phyloP scores from a whole-genome alignment of 2,888 invertebrate species.

The Platycheirus albimanus region DNA sequence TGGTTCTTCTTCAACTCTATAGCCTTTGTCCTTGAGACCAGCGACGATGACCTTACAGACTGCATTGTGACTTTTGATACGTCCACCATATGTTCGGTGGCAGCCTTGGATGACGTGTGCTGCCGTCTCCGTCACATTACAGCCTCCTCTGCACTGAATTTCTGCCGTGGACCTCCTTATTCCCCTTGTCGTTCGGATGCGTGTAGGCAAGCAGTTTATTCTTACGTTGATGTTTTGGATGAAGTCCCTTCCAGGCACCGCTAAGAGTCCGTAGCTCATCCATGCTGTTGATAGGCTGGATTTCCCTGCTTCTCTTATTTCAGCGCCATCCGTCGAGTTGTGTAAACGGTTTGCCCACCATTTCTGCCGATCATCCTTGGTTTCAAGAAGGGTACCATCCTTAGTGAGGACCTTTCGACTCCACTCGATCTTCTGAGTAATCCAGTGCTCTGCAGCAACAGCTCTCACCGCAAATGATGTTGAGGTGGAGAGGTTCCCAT shows the following conservation, averaged over 20 bases:
- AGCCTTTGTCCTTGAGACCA: neutral
- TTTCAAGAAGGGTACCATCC: neutral
- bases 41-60: neutral
- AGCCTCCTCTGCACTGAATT: neutral
- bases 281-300: neutral
- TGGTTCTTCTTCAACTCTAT: neutral
- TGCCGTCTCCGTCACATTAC: neutral
- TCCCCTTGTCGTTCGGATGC: conserved; percentile 1
- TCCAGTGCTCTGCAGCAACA: neutral
- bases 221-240: neutral
- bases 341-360: neutral
- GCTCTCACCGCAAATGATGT: neutral
- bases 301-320: neutral
- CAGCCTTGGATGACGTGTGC: conserved; percentile 8
- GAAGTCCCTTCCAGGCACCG: neutral
- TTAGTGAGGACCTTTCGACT: neutral
- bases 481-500: neutral
- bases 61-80: neutral
- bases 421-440: neutral
- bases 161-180: neutral
- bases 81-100: neutral
- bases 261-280: neutral
- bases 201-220: neutral
- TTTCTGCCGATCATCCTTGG: neutral
- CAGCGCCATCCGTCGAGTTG: neutral